Evolutionary conservation across 2,797 vertebrate genomes (phyloP), one percentile per base, ranked within the genome.

Genomic region (Petrocephalus schoutedeni): DNA sequence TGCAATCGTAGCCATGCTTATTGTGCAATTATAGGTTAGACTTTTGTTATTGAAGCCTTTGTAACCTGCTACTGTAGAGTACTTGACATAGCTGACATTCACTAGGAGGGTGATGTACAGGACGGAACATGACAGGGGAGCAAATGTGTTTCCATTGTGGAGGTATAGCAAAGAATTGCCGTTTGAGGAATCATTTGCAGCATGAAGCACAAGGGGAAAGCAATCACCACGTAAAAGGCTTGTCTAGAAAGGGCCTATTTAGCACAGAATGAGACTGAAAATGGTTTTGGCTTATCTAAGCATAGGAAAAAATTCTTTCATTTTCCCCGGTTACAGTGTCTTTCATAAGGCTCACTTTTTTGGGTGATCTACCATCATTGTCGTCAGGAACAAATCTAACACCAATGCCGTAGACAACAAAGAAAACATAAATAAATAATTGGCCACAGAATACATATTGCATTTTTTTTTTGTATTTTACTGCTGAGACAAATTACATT

Each of bases 161-260:
- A 92, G 91, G 93, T 91, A 92, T 89, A 91, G 92, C 90, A 92
- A 93, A 93, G 94, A 95, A 94, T 93, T 90, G 92, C 49, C 87
- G 89, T 92, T 92, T 92, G 92, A 94, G 90, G 92, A 93, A 94
- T 93, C 90, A 94, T 93, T 94, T 93, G 91, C 57, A 14, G 91
- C 8, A 32, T 89, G 91, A 91, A 92, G 92, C 89, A 87, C 89
- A 89, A 89, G 91, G 92, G 92, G 93, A 94, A 94, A 94, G 94
- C 94, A 94, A 95, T 95, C 94, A 93, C 90, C 90, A 90, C 88
- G 92, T 95, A 92, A 94, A 94, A 93, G 92, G 91, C 91, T 87
- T 14, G 91, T 90, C 92, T 93, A 92, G 91, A 94, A 93, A 94
- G 91, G 91, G 92, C 92, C 93, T 95, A 94, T 95, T 95, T 94